phyloP scores from a whole-genome alignment of 2,888 invertebrate genomes.

The Agelastica alni region DNA sequence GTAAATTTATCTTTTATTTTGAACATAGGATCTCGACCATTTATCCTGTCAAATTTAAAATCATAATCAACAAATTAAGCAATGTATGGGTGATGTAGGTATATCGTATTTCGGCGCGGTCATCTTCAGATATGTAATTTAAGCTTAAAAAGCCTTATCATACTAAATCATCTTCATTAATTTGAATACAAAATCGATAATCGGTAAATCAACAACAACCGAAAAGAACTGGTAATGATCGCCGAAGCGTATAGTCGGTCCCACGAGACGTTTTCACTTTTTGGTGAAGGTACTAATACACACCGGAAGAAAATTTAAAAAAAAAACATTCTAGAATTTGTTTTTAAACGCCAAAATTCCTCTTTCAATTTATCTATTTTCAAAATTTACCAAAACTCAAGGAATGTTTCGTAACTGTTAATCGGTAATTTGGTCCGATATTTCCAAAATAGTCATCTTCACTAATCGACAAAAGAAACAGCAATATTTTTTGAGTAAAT shows the following conservation, averaged over 20 bases:
- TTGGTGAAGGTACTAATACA: too few relatives aligned
- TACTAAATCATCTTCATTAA: conserved; percentile 29
- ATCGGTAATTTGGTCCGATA: too few relatives aligned
- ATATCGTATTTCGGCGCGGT: conserved; percentile 18
- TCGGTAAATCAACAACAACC: conserved; percentile 24
- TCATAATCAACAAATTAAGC: conserved; percentile 19
- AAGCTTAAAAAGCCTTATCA: conserved; percentile 22
- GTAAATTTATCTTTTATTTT: too few relatives aligned
- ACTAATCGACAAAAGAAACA: too few relatives aligned
- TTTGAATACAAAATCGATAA: conserved; percentile 34
- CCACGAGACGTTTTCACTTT: background rate
- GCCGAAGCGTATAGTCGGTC: background rate
- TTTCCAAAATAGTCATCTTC: too few relatives aligned
- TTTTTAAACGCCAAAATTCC: too few relatives aligned
- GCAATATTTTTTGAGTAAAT: too few relatives aligned
- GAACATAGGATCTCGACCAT: conserved; percentile 3
- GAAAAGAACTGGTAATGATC: conserved; percentile 35
- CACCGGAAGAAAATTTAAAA: too few relatives aligned
- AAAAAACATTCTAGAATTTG: too few relatives aligned
- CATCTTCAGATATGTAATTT: conserved; percentile 17
- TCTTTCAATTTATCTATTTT: too few relatives aligned
- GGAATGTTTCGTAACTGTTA: too few relatives aligned
- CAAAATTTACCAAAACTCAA: too few relatives aligned
- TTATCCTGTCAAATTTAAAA: conserved; percentile 14
- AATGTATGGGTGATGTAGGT: conserved; percentile 14